Conservation (phyloP, 1,140 invertebrate species). For the Stegodyphus mimosarum region DNA sequence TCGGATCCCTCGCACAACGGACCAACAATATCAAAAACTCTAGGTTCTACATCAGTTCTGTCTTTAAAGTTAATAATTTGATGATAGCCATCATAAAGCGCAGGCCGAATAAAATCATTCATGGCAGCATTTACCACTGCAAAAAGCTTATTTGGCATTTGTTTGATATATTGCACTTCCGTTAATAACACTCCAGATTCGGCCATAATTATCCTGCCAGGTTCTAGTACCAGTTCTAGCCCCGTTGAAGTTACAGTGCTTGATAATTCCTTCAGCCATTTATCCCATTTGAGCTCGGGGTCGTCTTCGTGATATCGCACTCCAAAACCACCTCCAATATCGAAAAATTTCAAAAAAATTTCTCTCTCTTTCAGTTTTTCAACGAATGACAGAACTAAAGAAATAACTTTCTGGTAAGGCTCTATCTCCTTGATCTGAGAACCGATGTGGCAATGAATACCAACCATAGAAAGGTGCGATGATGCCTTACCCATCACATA, state of each 20-base stretch:
- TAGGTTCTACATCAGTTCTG: constrained; percentile 40
- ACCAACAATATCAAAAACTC: constrained; percentile 69
- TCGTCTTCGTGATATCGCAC: constrained; percentile 65
- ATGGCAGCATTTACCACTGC: constrained; percentile 64
- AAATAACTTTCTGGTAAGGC: constrained; percentile 58
- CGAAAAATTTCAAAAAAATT: constrained; percentile 64
- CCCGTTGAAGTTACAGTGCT: constrained; percentile 16
- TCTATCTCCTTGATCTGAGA: constrained; percentile 60
- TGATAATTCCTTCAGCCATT: constrained; percentile 61
- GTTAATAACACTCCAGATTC: constrained; percentile 68
- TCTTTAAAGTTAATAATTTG: constrained; percentile 64
- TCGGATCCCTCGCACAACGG: constrained; percentile 71
- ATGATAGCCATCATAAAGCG: constrained; percentile 69
- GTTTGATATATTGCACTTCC: constrained; percentile 65
- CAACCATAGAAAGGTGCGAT: constrained; percentile 62
- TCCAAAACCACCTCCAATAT: constrained; percentile 69
- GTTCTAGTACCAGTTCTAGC: constrained; percentile 67
- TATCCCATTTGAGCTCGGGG: constrained; percentile 61
- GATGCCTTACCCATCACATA: constrained; percentile 54
- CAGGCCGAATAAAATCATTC: constrained; percentile 68
- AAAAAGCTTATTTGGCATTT: constrained; percentile 61
- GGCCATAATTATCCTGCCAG: constrained; percentile 68
- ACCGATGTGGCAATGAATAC: constrained; percentile 66
- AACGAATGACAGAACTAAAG: constrained; percentile 48
- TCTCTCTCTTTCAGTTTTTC: constrained; percentile 45